These are phyloP conservation scores for Chloropsis hardwickii DNA, from an alignment of 2,113 vertebrate species.

Conservation along the genomic window DNA sequence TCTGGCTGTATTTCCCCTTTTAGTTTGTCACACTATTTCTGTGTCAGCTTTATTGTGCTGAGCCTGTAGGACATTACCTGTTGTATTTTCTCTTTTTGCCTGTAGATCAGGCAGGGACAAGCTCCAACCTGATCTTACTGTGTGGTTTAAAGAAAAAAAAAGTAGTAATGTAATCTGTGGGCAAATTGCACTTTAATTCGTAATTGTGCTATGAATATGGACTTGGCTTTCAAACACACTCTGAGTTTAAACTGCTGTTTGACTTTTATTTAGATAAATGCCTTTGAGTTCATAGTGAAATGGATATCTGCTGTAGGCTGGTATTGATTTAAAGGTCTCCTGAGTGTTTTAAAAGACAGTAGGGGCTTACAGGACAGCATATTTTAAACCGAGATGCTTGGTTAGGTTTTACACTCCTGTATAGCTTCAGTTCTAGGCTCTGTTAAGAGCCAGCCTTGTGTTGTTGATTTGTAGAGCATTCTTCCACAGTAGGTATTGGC, in stretches of 20 bases:
- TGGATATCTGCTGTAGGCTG: slow-evolving; percentile 72
- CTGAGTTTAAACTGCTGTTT: slow-evolving; percentile 80
- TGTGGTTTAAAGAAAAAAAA: slow-evolving; percentile 20
- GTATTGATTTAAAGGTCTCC: slow-evolving; percentile 80
- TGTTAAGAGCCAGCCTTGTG: background rate
- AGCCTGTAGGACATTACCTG: background rate
- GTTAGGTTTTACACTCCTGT: slow-evolving; percentile 1
- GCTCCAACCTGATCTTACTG: slow-evolving; percentile 60
- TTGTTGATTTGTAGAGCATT: background rate
- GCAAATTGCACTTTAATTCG: slow-evolving; percentile 85
- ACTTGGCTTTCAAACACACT: slow-evolving; percentile 77
- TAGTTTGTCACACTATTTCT: background rate
- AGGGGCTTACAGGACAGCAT: slow-evolving; percentile 33
- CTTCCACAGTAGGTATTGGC: background rate
- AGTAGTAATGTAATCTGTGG: slow-evolving; percentile 77
- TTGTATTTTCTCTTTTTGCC: slow-evolving; percentile 5
- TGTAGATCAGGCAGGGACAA: slow-evolving; percentile 17
- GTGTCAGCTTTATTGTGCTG: background rate
- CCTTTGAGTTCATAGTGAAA: slow-evolving; percentile 74
- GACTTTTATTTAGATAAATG: slow-evolving; percentile 84
- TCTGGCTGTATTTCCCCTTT: background rate
- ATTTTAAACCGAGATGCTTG: slow-evolving; percentile 39
- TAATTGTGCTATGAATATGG: slow-evolving; percentile 75
- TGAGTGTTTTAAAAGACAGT: slow-evolving; percentile 67
- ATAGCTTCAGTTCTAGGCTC: background rate